Evolutionary conservation across 2,888 invertebrate genomes (phyloP).

Genomic region (Dryobotodes eremita): DNA sequence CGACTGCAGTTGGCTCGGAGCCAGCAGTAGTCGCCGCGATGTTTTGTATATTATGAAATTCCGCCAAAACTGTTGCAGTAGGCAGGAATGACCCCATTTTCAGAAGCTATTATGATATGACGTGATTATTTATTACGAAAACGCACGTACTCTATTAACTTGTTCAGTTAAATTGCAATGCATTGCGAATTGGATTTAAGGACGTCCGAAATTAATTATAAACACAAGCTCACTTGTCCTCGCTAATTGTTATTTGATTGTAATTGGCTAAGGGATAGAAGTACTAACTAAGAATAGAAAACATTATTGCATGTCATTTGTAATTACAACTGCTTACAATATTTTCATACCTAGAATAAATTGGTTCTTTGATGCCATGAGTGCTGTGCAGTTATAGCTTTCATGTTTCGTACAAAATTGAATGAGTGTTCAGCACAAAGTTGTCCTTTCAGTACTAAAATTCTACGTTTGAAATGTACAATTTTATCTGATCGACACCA

Average conservation of each 20-base stretch:
- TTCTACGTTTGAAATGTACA: constrained; percentile 49
- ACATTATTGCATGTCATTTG: constrained; percentile 16
- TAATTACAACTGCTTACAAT: constrained; percentile 3
- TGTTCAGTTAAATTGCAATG: constrained; percentile 44
- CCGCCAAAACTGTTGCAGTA: constrained; percentile 88
- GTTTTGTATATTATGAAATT: constrained; percentile 89
- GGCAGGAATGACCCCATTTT: constrained; percentile 83
- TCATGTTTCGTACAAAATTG: constrained; percentile 2
- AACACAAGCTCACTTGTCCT: constrained; percentile 18
- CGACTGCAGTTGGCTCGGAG: constrained; percentile 80
- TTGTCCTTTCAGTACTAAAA: constrained; percentile 14
- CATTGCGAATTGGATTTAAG: constrained; percentile 52
- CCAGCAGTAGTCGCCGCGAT: constrained; percentile 78
- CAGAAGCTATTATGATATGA: constrained; percentile 71
- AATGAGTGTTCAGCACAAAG: constrained; percentile 9
- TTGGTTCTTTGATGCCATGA: constrained; percentile 4
- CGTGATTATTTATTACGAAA: constrained; percentile 63
- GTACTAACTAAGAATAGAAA: constrained; percentile 1
- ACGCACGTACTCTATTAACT: constrained; percentile 50
- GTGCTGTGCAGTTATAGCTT: not conserved
- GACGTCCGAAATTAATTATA: constrained; percentile 45
- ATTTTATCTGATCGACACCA: constrained; percentile 61
- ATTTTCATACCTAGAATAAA: not conserved
- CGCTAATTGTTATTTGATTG: constrained; percentile 27
- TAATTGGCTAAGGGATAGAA: constrained; percentile 21